Conservation (phyloP, 2,113 vertebrate species). For the Eudyptes chrysolophus region DNA sequence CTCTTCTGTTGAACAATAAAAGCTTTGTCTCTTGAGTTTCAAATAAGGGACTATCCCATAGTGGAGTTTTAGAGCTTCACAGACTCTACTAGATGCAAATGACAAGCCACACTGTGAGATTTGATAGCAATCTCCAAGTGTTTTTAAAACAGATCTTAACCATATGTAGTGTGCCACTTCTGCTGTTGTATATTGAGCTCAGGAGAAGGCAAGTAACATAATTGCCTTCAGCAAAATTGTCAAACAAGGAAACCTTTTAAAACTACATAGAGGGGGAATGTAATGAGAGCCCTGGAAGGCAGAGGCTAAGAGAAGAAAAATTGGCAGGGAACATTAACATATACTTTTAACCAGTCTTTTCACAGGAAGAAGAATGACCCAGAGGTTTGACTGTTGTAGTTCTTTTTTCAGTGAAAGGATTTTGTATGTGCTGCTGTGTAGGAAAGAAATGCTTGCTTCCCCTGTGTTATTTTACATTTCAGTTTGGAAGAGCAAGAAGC, state of each 20-base stretch:
- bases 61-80: not conserved
- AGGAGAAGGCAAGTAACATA: conserved; percentile 23
- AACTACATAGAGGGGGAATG: not conserved
- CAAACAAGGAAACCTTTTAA: conserved; percentile 32
- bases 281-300: not conserved
- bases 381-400: not conserved
- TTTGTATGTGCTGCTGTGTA: not conserved
- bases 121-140: not conserved
- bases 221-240: conserved; percentile 47
- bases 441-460: not conserved
- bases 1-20: not conserved
- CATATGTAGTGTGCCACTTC: not conserved
- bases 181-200: not conserved
- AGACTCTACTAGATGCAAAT: not conserved
- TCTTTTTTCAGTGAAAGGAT: not conserved
- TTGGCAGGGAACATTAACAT: not conserved
- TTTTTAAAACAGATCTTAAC: conserved; percentile 14
- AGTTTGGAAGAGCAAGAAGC: not conserved
- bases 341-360: conserved; percentile 6
- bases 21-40: not conserved
- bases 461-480: not conserved
- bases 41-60: not conserved
- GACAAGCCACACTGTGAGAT: not conserved
- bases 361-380: not conserved
- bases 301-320: not conserved